These are phyloP conservation scores for Oxygymnocypris stewartii DNA, from an alignment of 2,113 vertebrate genomes.

Conservation along the genomic window DNA sequence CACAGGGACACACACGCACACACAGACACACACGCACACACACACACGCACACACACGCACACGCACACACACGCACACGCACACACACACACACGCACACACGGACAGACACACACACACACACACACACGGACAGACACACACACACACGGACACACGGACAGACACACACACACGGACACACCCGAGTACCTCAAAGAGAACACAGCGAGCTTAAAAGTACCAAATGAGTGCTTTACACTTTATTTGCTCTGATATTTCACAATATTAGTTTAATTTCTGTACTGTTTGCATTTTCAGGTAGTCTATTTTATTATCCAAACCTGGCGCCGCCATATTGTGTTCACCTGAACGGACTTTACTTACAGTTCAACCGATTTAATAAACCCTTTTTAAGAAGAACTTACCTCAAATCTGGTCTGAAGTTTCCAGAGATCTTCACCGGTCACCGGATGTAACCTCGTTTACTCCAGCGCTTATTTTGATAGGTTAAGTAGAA, in stretches of 20 bases:
- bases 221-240: background rate
- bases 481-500: background rate
- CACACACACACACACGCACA: no score
- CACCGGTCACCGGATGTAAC: background rate
- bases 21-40: no score
- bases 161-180: no score
- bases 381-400: background rate
- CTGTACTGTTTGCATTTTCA: background rate
- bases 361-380: background rate
- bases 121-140: no score
- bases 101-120: no score
- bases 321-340: background rate
- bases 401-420: background rate
- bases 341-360: no score
- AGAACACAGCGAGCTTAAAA: background rate
- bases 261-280: background rate
- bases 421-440: background rate
- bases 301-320: background rate
- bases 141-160: no score
- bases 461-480: background rate
- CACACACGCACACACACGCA: no score
- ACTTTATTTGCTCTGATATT: background rate
- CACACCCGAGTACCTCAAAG: background rate
- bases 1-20: no score
- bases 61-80: constrained; percentile 26